Evolutionary conservation across 2,113 vertebrate genomes (phyloP).

Genomic region (Trinectes maculatus): DNA sequence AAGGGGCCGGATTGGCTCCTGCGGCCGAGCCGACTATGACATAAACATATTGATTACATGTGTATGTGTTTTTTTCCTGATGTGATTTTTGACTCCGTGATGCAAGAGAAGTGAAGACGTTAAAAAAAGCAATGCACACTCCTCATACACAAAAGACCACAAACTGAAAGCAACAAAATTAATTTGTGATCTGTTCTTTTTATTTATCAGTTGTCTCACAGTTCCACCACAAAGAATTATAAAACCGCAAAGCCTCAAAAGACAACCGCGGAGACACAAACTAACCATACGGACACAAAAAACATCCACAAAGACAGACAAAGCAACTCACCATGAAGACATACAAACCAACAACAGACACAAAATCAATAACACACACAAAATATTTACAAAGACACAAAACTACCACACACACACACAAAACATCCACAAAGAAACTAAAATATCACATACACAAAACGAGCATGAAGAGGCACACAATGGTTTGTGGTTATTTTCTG

Average conservation of each 20-base stretch:
- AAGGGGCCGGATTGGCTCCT: not conserved
- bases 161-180: too few relatives aligned
- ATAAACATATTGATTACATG: too few relatives aligned
- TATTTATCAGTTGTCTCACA: too few relatives aligned
- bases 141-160: too few relatives aligned
- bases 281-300: not conserved
- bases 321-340: not conserved
- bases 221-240: too few relatives aligned
- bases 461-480: not conserved
- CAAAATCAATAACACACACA: not conserved
- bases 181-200: too few relatives aligned
- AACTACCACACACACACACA: not conserved
- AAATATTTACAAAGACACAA: not conserved
- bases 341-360: not conserved
- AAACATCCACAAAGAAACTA: not conserved
- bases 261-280: not conserved
- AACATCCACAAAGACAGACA: not conserved
- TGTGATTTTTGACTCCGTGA: too few relatives aligned
- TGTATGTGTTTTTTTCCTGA: too few relatives aligned
- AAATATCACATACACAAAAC: not conserved
- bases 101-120: too few relatives aligned
- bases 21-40: not conserved
- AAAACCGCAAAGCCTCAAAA: too few relatives aligned
- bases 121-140: too few relatives aligned
- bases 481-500: too few relatives aligned